Base-by-base conservation (phyloP, 2,113 vertebrate genomes). In the Oxygymnocypris stewartii region DNA sequence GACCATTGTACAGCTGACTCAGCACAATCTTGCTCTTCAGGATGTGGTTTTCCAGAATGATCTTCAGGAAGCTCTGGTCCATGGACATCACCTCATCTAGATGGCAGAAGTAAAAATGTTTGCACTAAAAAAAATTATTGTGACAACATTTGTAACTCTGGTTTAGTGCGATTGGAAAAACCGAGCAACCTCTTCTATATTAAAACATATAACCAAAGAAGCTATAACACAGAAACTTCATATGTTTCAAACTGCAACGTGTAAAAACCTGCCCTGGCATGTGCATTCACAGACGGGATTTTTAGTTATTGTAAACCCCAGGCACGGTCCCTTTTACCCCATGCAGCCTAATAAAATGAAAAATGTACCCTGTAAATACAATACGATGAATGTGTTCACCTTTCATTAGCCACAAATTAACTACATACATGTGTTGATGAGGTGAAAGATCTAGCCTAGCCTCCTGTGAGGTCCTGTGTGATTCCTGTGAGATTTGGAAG, bases 21-120 rank as follows among this genome's bases (percentile, higher is more conserved):
- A 99, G 96, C 4, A 94, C 94, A 85, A 98, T 61, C 92, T 98
- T 99, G 12, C 92, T 93, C 92, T 97, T 99, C 90, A 99, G 84
- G 88, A 99, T 95, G 87, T 99, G 98, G 91, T 96, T 99, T 92
- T 98, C 96, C 83, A 99, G 91, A 90, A 99, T 96, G 3, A 94
- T 88, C 90, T 73, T 97, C 44, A 99, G 95, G 59, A 94, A 11
- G 0, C 95, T 94, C 86, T 98, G 97, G 88, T 99, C 98, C 95
- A 97, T 96, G 67, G 91, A 90, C 93, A 98, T 93, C n/a, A 97
- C 95, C 6, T 98, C 97, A 91, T 96, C 98, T 99, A 86, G 0
- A 88, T 91, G 86, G 25, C 35, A 84, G 89, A 85, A n/a, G 82
- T 73, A 86, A 0, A 73, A 89, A 90, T 12, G 7, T 25, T 57